Evolutionary conservation across 2,797 vertebrate species (phyloP).

Genomic region (Siniperca obscura): DNA sequence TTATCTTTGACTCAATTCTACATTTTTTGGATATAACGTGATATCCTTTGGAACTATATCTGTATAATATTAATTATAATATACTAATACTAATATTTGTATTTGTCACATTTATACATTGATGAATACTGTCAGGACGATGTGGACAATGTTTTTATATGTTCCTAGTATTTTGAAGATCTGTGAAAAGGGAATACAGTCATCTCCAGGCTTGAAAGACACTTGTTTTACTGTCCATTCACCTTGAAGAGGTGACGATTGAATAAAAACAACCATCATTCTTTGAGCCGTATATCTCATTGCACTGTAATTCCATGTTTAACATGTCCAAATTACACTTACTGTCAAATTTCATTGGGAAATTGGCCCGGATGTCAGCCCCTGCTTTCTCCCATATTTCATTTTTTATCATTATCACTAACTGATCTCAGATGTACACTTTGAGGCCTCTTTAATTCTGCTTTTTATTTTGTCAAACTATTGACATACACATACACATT

Average conservation of each 20-base stretch:
- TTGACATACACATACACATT: constrained; percentile 31
- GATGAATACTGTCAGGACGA: background rate
- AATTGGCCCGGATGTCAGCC: constrained; percentile 39
- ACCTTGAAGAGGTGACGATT: background rate
- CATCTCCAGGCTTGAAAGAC: background rate
- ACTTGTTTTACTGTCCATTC: background rate
- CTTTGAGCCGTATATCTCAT: constrained; percentile 8
- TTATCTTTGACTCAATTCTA: background rate
- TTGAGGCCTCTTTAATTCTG: constrained; percentile 18
- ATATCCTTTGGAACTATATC: background rate
- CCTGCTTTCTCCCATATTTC: constrained; percentile 16
- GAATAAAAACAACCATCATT: constrained; percentile 7
- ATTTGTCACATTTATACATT: background rate
- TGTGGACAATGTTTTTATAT: background rate
- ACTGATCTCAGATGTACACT: constrained; percentile 29
- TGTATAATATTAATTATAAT: too few species aligned
- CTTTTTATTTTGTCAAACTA: constrained; percentile 61
- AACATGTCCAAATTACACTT: constrained; percentile 17
- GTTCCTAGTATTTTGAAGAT: background rate
- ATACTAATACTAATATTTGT: background rate
- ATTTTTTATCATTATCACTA: constrained; percentile 32
- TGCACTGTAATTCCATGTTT: constrained; percentile 11
- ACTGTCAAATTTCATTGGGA: constrained; percentile 30
- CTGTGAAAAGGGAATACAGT: background rate
- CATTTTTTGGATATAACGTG: background rate